These are phyloP conservation scores for Phycodurus eques DNA, from an alignment of 2,113 vertebrate species.

Conservation along the genomic window DNA sequence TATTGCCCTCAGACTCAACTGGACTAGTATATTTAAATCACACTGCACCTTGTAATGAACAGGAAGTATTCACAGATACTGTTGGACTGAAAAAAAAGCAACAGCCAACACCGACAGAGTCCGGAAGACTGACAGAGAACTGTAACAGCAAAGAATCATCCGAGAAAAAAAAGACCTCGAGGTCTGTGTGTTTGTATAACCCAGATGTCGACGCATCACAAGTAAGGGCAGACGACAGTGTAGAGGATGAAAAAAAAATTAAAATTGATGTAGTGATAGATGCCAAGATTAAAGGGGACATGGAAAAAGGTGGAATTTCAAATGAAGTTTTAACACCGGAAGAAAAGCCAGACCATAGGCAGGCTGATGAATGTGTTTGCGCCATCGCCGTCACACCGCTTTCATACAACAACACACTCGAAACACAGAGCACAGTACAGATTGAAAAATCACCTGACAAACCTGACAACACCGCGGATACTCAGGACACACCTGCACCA, in stretches of 20 bases:
- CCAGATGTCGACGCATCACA: slow-evolving; percentile 21
- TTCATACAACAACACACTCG: slow-evolving; percentile 30
- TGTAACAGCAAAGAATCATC: slow-evolving; percentile 21
- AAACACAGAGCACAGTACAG: slow-evolving; percentile 32
- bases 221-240: slow-evolving; percentile 21
- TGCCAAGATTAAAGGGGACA: slow-evolving; percentile 27
- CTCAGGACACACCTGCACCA: slow-evolving; percentile 63
- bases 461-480: slow-evolving; percentile 36
- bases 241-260: slow-evolving; percentile 33
- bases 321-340: slow-evolving; percentile 38
- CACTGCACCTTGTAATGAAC: slow-evolving; percentile 21
- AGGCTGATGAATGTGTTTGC: slow-evolving; percentile 40
- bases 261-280: slow-evolving; percentile 38
- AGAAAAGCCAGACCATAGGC: slow-evolving; percentile 30
- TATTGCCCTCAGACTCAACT: slow-evolving; percentile 26
- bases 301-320: slow-evolving; percentile 29
- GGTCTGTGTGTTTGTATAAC: slow-evolving; percentile 7
- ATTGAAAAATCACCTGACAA: slow-evolving; percentile 37
- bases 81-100: slow-evolving; percentile 26
- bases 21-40: slow-evolving; percentile 32
- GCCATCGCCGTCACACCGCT: slow-evolving; percentile 40
- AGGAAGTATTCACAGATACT: slow-evolving; percentile 25
- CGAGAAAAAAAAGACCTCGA: slow-evolving; percentile 26
- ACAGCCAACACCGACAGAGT: slow-evolving; percentile 28
- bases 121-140: slow-evolving; percentile 30